Base-by-base conservation (phyloP, 1,140 invertebrate species). In the Phortica variegata region DNA sequence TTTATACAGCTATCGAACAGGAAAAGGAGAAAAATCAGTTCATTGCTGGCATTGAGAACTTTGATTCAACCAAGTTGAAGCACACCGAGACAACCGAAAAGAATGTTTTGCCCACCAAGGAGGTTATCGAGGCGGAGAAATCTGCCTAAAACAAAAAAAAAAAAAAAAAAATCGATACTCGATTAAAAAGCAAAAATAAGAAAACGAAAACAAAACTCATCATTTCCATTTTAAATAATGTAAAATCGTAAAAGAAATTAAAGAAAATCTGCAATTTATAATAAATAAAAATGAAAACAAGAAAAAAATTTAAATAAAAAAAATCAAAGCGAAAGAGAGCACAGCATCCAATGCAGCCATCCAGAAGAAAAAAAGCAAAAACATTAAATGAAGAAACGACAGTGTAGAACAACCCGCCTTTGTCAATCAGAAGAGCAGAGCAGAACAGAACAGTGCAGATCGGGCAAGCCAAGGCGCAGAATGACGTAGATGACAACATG, bases 1-100 rank as follows among this genome's bases (percentile, higher is more conserved):
- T n/a, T n/a, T n/a, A n/a, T 81, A 47, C 78, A 93, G 90, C 84
- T 46, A 92, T 94, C 68, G 85, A 91, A 74, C 85, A 87, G 65
- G 91, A 93, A 74, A 93, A 93, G 75, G 89, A 84, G 55, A 89
- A 93, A 76, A 87, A 88, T 76, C 83, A 91, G 60, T 83, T 93
- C 54, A 84, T 92, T 58, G 87, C 88, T 65, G 90, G 90, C 55
- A 93, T 95, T 65, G 90, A 92, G 78, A 89, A 88, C 73, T 94
- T 93, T 75, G 87, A 93, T 79, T 78, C 85, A 20, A 84, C 80
- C 52, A 91, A 91, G 77, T 76, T 95, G 79, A 93, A 93, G 78
- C 91, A 89, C 69, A 89, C 91, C 36, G 87, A 93, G 78, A 94
- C 91, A 40, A 85, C 86, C 66, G 91, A 93, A 77, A 93, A 93